phyloP scores from a whole-genome alignment of 1,140 invertebrate species.

The Frieseomelitta varia region DNA sequence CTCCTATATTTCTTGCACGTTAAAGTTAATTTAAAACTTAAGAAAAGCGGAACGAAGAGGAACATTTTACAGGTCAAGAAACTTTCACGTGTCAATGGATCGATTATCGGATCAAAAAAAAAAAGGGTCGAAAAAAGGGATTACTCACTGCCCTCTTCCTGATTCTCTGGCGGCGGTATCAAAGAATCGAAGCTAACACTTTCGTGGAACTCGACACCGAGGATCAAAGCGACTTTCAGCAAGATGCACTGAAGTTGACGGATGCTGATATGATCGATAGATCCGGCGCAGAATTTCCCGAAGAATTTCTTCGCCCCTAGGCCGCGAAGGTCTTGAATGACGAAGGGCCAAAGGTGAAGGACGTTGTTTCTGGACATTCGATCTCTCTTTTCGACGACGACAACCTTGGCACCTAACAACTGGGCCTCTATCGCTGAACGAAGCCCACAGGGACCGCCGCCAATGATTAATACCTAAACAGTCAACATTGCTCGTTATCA shows the following conservation, averaged over 20 bases:
- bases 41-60: no score
- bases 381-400: slow-evolving; percentile 96
- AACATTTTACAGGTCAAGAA: neutral
- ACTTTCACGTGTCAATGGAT: neutral
- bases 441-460: slow-evolving; percentile 97
- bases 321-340: slow-evolving; percentile 96
- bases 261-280: slow-evolving; percentile 99
- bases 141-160: slow-evolving; percentile 87
- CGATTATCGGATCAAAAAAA: neutral
- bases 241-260: slow-evolving; percentile 97
- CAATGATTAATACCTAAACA: slow-evolving; percentile 92
- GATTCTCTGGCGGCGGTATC: slow-evolving; percentile 88
- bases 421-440: slow-evolving; percentile 98
- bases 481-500: neutral
- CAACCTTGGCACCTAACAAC: slow-evolving; percentile 96
- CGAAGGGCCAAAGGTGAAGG: slow-evolving; percentile 99
- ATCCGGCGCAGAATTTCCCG: slow-evolving; percentile 99
- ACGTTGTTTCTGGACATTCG: slow-evolving; percentile 98
- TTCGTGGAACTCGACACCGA: slow-evolving; percentile 98
- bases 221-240: slow-evolving; percentile 95
- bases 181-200: slow-evolving; percentile 94
- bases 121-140: neutral
- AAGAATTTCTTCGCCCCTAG: slow-evolving; percentile 99
- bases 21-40: neutral
- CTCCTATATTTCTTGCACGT: neutral